Conservation (phyloP, 2,888 invertebrate species). For the Lepidocyrtinus sp. region DNA sequence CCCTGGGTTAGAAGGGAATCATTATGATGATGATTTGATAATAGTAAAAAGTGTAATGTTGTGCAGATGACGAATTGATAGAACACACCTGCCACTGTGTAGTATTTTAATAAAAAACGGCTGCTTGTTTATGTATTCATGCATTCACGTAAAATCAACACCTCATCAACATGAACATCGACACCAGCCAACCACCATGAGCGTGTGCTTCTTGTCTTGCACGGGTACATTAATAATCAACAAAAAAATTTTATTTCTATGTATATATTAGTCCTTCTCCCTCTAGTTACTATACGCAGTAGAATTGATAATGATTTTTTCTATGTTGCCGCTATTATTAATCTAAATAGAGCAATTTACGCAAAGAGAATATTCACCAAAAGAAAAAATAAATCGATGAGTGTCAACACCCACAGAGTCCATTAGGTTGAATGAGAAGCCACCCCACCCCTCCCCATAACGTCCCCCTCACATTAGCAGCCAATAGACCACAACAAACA, state of each 20-base stretch:
- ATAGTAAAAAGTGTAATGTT: slow-evolving; percentile 23
- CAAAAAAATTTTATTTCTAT: too few relatives aligned
- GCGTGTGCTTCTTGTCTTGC: too few relatives aligned
- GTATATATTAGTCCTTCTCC: too few relatives aligned
- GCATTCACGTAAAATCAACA: slow-evolving; percentile 24
- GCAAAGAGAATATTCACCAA: slow-evolving; percentile 29
- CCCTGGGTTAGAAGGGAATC: too few relatives aligned
- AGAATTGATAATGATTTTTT: slow-evolving; percentile 51
- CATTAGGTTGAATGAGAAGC: slow-evolving; percentile 54
- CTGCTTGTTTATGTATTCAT: slow-evolving; percentile 9
- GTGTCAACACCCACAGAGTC: slow-evolving; percentile 58
- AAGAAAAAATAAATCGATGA: slow-evolving; percentile 48
- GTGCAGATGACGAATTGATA: slow-evolving; percentile 23
- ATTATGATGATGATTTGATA: slow-evolving; percentile 31
- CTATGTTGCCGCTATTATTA: slow-evolving; percentile 47
- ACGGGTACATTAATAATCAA: too few relatives aligned
- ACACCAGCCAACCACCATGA: too few relatives aligned
- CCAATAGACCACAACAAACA: slow-evolving; percentile 54
- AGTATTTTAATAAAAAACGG: too few relatives aligned
- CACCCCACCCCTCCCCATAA: slow-evolving; percentile 47
- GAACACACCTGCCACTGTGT: slow-evolving; percentile 28
- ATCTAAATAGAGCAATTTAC: slow-evolving; percentile 60
- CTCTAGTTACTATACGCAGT: too few relatives aligned
- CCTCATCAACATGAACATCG: slow-evolving; percentile 45
- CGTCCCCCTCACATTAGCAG: slow-evolving; percentile 57